A percentile compares a stretch with the other conserved stretches of the same genome.
phyloP scores from a whole-genome alignment of 2,113 vertebrate genomes.

The Manacus vitellinus region DNA sequence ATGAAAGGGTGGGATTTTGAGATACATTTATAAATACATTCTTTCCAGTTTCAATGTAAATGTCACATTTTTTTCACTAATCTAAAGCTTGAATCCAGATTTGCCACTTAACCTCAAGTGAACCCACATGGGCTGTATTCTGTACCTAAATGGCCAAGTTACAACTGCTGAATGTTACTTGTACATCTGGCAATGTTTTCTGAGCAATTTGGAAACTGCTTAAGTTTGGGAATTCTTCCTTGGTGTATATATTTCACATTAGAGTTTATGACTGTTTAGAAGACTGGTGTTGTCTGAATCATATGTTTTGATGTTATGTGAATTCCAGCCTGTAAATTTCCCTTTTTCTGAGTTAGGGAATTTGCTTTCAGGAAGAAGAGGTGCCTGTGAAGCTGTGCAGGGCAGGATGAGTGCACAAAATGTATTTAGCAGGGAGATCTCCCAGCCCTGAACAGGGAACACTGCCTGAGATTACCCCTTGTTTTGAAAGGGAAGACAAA shows the following conservation, averaged over 20 bases:
- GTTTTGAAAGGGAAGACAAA: neutral
- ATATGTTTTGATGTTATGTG: neutral
- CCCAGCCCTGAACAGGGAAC: neutral
- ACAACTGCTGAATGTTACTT: neutral
- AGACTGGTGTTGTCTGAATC: neutral
- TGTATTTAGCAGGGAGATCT: neutral
- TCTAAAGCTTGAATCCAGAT: neutral
- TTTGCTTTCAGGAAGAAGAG: neutral
- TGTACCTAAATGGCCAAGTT: neutral
- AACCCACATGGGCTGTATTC: neutral
- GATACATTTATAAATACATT: neutral
- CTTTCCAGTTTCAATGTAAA: neutral
- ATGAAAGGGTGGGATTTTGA: neutral
- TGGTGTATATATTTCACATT: neutral
- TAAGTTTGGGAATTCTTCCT: neutral
- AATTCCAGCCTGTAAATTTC: neutral
- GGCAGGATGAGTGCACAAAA: neutral
- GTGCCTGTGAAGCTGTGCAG: neutral
- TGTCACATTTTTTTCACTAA: neutral
- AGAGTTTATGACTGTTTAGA: neutral
- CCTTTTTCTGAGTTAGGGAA: neutral
- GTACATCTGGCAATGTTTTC: neutral
- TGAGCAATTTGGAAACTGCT: neutral
- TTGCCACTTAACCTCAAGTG: neutral
- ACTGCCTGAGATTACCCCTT: neutral